These are phyloP conservation scores for Nephrocerus scutellatus DNA, from an alignment of 2,888 invertebrate species.

Conservation along the genomic window DNA sequence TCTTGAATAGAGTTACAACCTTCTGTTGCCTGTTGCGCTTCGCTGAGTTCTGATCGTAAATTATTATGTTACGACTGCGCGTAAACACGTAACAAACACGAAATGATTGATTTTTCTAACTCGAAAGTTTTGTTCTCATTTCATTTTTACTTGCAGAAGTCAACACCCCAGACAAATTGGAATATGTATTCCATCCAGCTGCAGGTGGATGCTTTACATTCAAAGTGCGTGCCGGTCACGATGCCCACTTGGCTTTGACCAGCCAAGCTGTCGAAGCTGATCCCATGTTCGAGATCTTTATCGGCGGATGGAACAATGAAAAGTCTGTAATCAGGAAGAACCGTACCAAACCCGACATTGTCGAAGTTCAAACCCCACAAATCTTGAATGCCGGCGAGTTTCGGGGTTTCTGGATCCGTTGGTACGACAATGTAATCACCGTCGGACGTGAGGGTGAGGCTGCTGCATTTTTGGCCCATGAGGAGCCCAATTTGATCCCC, in stretches of 20 bases:
- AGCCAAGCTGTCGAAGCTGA: slow-evolving; percentile 61
- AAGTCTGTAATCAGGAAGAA: slow-evolving; percentile 79
- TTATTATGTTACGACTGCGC: not conserved
- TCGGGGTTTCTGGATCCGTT: slow-evolving; percentile 79
- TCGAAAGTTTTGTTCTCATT: not conserved
- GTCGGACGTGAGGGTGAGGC: slow-evolving; percentile 68
- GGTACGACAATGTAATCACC: slow-evolving; percentile 61
- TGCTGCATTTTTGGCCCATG: slow-evolving; percentile 65
- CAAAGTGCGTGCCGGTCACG: slow-evolving; percentile 69
- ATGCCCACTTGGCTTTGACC: slow-evolving; percentile 79
- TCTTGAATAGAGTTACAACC: no score
- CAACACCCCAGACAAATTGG: slow-evolving; percentile 69
- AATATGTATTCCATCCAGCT: slow-evolving; percentile 73
- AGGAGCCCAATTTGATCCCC: slow-evolving; percentile 63
- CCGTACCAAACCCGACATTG: slow-evolving; percentile 66
- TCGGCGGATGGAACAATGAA: slow-evolving; percentile 82
- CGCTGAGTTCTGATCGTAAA: not conserved
- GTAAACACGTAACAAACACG: no score
- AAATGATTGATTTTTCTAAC: not conserved
- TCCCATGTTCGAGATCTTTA: slow-evolving; percentile 79
- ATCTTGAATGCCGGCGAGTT: slow-evolving; percentile 67
- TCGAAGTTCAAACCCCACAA: slow-evolving; percentile 62
- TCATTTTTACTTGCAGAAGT: slow-evolving; percentile 57
- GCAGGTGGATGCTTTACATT: slow-evolving; percentile 66
- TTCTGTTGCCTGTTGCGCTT: no score